Conservation (phyloP, 2,797 vertebrate species). For the Pempheris klunzingeri region DNA sequence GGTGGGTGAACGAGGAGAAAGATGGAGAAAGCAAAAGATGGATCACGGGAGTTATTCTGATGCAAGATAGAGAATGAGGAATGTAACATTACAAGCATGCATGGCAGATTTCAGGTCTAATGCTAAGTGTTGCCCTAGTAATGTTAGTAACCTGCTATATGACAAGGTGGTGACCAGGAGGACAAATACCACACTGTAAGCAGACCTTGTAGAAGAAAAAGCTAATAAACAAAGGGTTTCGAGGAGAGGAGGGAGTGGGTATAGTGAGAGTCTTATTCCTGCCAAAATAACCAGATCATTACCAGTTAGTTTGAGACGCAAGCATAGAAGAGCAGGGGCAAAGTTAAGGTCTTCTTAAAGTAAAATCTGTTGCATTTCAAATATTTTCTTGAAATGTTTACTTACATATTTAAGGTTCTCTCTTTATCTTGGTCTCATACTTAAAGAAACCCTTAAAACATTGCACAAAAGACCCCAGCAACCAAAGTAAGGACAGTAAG, state of each 20-base stretch:
- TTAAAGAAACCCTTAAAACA: no score
- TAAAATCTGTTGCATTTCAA: no score
- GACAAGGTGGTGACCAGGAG: neutral
- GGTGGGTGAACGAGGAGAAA: neutral
- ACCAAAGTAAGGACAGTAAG: no score
- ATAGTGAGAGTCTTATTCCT: neutral
- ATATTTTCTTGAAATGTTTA: no score
- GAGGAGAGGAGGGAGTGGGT: neutral
- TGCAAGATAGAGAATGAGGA: neutral
- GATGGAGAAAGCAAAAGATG: neutral
- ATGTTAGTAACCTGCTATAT: neutral
- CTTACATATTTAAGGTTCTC: no score
- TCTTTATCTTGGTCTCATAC: no score
- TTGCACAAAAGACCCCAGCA: no score
- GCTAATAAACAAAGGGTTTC: constrained; percentile 3
- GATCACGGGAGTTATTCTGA: neutral
- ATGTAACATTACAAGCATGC: neutral
- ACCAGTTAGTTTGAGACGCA: neutral
- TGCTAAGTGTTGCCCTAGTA: neutral
- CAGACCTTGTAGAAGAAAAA: neutral
- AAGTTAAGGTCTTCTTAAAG: no score
- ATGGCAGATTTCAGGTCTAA: neutral
- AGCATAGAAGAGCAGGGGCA: neutral
- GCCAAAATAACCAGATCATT: neutral
- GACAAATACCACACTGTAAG: constrained; percentile 3